phyloP scores from a whole-genome alignment of 2,888 invertebrate species.

The Acleris holmiana region DNA sequence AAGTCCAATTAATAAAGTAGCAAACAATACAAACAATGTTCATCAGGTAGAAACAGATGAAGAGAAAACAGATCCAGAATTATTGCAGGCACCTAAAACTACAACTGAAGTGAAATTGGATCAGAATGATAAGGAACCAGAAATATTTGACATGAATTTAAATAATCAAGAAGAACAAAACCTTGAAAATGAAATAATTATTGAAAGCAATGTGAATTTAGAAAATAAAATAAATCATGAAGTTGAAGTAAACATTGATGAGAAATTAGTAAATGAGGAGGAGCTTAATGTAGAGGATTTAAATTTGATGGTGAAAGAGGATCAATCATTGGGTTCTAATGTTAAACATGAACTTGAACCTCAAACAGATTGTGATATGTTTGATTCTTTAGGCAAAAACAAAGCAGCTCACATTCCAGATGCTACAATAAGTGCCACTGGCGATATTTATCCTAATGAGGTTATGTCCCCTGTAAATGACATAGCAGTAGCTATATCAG shows the following conservation, averaged over 20 bases:
- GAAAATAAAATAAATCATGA: constrained; percentile 5
- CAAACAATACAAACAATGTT: constrained; percentile 19
- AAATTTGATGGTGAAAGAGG: constrained; percentile 61
- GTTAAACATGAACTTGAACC: constrained; percentile 24
- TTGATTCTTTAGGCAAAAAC: constrained; percentile 27
- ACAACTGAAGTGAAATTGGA: background rate
- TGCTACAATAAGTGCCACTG: constrained; percentile 7
- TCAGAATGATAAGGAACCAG: constrained; percentile 3
- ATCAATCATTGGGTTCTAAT: constrained; percentile 47
- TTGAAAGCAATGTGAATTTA: constrained; percentile 41
- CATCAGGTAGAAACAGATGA: constrained; percentile 4
- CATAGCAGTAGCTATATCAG: constrained; percentile 5
- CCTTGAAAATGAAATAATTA: constrained; percentile 49
- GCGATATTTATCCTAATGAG: constrained; percentile 14
- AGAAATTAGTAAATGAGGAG: constrained; percentile 42
- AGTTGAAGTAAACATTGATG: constrained; percentile 1
- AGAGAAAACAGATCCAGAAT: background rate
- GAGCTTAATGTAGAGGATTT: constrained; percentile 67
- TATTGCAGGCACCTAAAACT: background rate
- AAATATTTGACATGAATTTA: constrained; percentile 6
- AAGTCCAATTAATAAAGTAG: constrained; percentile 27
- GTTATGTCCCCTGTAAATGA: constrained; percentile 14
- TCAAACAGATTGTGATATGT: constrained; percentile 23
- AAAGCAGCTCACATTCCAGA: constrained; percentile 29
- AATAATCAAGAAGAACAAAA: constrained; percentile 37